Evolutionary conservation across 2,113 vertebrate genomes (phyloP), one percentile per base, ranked within the genome.

Genomic region (Eubucco bourcierii): DNA sequence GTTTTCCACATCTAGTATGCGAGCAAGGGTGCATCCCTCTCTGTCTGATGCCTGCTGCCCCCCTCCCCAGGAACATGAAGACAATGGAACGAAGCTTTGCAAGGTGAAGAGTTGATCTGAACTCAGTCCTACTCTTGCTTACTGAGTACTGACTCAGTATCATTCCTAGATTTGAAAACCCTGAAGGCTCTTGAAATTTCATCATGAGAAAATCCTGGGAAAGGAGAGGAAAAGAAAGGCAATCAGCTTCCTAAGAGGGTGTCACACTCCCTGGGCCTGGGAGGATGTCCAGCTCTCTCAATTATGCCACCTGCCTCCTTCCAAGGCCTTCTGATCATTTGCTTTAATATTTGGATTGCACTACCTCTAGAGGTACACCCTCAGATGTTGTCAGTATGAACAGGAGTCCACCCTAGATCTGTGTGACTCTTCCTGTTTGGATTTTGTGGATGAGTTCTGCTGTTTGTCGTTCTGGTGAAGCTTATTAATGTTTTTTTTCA

Each of bases 351-450:
- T 82, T 61, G 27, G 70, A 77, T 37, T 87, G 7, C 39, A n/a
- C 4, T 46, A 17, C 1, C 4, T 11, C 9, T 27, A 59, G 37
- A 52, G 28, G 10, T 52, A 52, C 50, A 52, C 23, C 10, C 29
- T 85, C 67, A 25, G 8, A 3, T 55, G 10, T 31, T 61, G 14
- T 61, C 23, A 58, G 2, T 44, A 34, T 29, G 66, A 39, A 65
- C 29, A 59, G 0, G 1, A 41, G 23, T 20, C 3, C 0, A 1
- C 29, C 70, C 14, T 39, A 58, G 23, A 25, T 44, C 23, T 4
- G 0, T 23, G 28, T 39, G 59, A 41, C 60, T 0, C 0, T 6
- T 82, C 93, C 77, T 80, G 18, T 66, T 73, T 80, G 66, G 15
- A 21, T 60, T 79, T 84, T 71, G 50, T 4, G 2, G 47, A 73